Base-by-base conservation (phyloP, 2,797 vertebrate genomes). In the Pangasius djambal region DNA sequence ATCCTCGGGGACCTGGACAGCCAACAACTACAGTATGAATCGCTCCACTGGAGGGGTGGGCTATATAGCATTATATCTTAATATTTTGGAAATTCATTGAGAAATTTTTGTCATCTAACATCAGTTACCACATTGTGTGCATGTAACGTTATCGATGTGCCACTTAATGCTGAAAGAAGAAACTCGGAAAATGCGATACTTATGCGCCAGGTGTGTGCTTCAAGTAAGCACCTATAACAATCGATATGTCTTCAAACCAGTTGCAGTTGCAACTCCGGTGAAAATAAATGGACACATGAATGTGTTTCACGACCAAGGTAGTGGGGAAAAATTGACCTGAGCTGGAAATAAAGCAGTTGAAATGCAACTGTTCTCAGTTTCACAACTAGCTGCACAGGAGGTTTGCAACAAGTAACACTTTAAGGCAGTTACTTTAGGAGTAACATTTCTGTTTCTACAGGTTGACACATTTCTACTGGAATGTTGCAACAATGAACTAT, bases 281-380 rank as follows among this genome's bases (percentile, higher is more conserved):
- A 0, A 18, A 16, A 65, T 63, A 82, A 82, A 82, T 5, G 2
- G 50, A 31, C 72, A 81, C n/a, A 57, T 13, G 13, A 61, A 59
- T 25, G 4, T 40, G 79, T 61, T 82, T 59, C 40, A 12, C 31
- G 4, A 3, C 4, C 12, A 16, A 44, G 25, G 28, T n/a, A 82
- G 31, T 2, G 2, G 20, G 13, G 13, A 20, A 20, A 83, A 50
- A 67, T 48, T 10, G 15, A 50, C 82, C 40, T 10, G 28, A 50
- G 77, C n/a, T 77, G 37, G 50, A 57, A 55, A 16, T 83, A 78
- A 50, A 78, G 57, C 31, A 63, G 15, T 44, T 44, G 31, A 63
- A 65, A 83, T 44, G 81, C 81, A 83, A 83, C 25, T 83, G 6
- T 63, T 22, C 10, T 25, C 25, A 63, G 44, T 83, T 83, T 83